Evolutionary conservation across 2,888 invertebrate genomes (phyloP), one percentile per base, ranked within the genome.

Genomic region (Phengaris arion): DNA sequence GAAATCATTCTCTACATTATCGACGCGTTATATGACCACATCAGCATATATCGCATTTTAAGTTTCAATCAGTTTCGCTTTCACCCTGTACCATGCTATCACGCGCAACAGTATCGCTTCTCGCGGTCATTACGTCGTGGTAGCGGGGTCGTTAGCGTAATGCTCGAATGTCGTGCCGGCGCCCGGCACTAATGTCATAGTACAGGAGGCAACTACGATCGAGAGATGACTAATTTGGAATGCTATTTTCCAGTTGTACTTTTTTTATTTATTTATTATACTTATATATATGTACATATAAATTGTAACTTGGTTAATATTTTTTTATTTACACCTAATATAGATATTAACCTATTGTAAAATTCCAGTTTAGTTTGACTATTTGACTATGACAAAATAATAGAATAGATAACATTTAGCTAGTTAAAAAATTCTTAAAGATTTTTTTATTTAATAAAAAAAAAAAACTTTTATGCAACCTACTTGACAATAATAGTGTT

Each of bases 111-210:
- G 55, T 55, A 55, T 55, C 55, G 55, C 55, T 13, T 54, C 12
- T 13, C 9, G 57, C 9, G 15, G 9, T 57, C 15, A 4, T 52
- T 52, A 52, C 52, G 10, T 12, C 10, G 12, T 64, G 35, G 64
- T 64, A 64, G 35, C 64, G 64, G 64, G 35, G 35, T 64, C 64
- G 64, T 64, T 64, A 64, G 64, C 64, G 64, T 64, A 64, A 64
- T 64, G 64, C 35, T 45, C 35, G 64, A 2, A 7, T 64, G 64
- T 6, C 64, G 64, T 64, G 64, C 22, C 22, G 15, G 10, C 64
- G 12, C 64, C 22, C 22, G 15, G 10, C 64, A 45, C 64, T 64
- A 64, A 64, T 64, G 64, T 59, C 35, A 9, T 64, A 64, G 64
- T 45, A 2, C 13, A 64, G 64, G 64, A 45, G 64, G 12, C 13